phyloP scores from a whole-genome alignment of 2,113 vertebrate species.

The Axis porcinus region DNA sequence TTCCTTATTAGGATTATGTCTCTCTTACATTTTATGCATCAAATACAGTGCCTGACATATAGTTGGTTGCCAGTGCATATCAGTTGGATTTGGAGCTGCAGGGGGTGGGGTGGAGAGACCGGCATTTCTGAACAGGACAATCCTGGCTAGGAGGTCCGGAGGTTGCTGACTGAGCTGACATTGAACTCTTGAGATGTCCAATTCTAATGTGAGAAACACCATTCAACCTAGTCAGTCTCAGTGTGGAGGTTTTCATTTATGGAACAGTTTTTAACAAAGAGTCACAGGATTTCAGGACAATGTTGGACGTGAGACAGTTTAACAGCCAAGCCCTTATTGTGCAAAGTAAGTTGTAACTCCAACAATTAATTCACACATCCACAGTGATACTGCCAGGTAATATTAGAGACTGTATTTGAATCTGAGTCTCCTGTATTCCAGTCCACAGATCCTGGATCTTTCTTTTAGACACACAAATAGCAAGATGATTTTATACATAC shows the following conservation, averaged over 20 bases:
- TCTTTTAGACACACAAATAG: not conserved
- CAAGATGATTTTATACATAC: not conserved
- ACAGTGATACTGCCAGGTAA: not conserved
- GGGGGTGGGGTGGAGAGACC: rapidly evolving
- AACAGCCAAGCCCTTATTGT: not conserved
- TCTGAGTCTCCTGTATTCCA: not conserved
- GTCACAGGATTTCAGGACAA: not conserved
- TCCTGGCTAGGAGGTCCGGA: not conserved
- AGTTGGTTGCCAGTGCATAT: not conserved
- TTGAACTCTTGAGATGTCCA: not conserved
- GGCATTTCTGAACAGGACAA: not conserved
- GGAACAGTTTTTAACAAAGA: not conserved
- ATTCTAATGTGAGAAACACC: not conserved
- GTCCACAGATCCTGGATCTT: not conserved
- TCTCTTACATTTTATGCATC: not conserved
- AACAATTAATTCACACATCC: not conserved
- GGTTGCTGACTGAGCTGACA: not conserved
- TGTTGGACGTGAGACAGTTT: not conserved
- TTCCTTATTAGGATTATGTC: not conserved
- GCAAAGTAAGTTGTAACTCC: not conserved
- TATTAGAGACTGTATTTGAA: not conserved
- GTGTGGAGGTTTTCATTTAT: not conserved
- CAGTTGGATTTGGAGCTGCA: not conserved
- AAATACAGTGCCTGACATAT: not conserved
- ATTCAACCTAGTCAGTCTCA: not conserved